Conservation (phyloP, 2,888 invertebrate genomes). For the Drosophila cognata region DNA sequence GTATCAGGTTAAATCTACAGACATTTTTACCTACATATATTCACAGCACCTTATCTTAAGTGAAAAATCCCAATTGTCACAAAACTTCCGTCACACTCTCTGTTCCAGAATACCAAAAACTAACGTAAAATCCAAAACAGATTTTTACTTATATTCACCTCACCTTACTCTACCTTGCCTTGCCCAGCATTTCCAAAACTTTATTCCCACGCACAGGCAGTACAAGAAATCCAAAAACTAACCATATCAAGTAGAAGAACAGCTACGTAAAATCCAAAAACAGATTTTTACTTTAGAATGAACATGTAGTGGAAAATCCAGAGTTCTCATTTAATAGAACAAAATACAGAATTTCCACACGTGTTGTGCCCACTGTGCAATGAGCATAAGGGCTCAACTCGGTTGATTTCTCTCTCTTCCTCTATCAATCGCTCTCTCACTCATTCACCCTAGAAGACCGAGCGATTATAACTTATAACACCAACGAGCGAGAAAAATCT, state of each 20-base stretch:
- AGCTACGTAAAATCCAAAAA: slow-evolving; percentile 52
- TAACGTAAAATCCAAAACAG: slow-evolving; percentile 45
- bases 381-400: slow-evolving; percentile 74
- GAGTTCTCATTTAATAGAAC: slow-evolving; percentile 35
- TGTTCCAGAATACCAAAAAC: slow-evolving; percentile 4
- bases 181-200: slow-evolving; percentile 8
- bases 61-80: slow-evolving; percentile 8
- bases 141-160: slow-evolving; percentile 10
- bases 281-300: slow-evolving; percentile 10
- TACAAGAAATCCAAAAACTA: slow-evolving; percentile 3
- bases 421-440: slow-evolving; percentile 23
- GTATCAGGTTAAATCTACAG: slow-evolving; percentile 51
- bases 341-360: slow-evolving; percentile 35
- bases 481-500: slow-evolving; percentile 83
- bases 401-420: slow-evolving; percentile 30
- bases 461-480: slow-evolving; percentile 82
- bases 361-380: slow-evolving; percentile 79
- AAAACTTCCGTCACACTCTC: slow-evolving; percentile 16
- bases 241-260: slow-evolving; percentile 45
- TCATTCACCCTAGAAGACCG: slow-evolving; percentile 59
- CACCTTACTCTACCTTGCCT: slow-evolving; percentile 30
- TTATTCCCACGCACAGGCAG: slow-evolving; percentile 36
- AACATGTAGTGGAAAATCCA: slow-evolving; percentile 61
- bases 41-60: slow-evolving; percentile 32
- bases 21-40: slow-evolving; percentile 9